Percentiles rank a stretch among this genome's conserved stretches.
These are phyloP conservation scores for Calonectris borealis DNA, from an alignment of 2,113 vertebrate genomes.

Conservation along the genomic window DNA sequence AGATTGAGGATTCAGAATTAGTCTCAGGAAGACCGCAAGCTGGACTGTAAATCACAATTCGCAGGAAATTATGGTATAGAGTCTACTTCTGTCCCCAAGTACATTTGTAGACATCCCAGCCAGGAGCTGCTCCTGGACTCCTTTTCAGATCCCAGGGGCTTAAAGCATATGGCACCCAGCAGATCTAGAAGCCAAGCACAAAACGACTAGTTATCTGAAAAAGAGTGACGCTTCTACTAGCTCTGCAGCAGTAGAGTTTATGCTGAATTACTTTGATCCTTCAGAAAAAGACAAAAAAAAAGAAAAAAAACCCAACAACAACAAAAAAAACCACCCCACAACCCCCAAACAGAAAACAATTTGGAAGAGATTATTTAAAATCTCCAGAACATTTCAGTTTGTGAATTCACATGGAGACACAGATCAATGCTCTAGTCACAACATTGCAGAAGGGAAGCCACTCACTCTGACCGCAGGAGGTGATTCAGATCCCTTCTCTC, in stretches of 20 bases:
- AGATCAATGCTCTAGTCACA: neutral
- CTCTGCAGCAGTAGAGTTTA: neutral
- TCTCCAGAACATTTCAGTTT: neutral
- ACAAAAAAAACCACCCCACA: no score
- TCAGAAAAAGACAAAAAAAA: neutral
- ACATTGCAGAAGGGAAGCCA: neutral
- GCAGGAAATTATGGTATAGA: neutral
- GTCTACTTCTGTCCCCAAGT: neutral
- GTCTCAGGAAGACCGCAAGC: neutral
- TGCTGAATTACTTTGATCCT: neutral
- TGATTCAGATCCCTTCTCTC: neutral
- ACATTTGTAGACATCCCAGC: neutral
- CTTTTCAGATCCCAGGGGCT: neutral
- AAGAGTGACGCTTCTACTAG: neutral
- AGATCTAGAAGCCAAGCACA: neutral
- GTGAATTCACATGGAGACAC: neutral
- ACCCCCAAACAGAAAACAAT: neutral
- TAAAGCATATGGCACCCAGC: neutral
- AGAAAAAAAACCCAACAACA: fast-evolving
- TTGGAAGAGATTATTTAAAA: neutral
- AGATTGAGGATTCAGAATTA: neutral
- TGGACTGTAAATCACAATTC: neutral
- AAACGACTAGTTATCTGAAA: neutral
- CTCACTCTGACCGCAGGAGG: neutral
- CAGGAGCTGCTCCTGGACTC: neutral